Percentiles rank a stretch among this genome's conserved stretches.
These are phyloP conservation scores for Aptenodytes forsteri DNA, from an alignment of 2,113 vertebrate species.

Conservation along the genomic window DNA sequence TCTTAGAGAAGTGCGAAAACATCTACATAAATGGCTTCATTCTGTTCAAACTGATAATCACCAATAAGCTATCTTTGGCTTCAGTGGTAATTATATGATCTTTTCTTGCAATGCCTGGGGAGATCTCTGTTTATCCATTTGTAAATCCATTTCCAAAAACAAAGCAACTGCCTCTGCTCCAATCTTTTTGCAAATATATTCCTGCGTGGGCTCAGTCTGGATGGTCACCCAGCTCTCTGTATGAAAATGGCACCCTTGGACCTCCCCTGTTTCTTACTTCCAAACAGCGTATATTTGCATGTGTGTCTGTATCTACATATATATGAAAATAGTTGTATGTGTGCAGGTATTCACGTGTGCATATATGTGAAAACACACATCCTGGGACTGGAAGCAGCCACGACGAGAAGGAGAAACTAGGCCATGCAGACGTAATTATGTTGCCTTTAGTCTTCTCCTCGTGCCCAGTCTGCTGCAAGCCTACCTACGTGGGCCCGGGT, in stretches of 20 bases:
- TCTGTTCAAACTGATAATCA: neutral
- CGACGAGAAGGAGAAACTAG: neutral
- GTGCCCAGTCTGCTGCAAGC: neutral
- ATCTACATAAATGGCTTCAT: neutral
- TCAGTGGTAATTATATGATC: neutral
- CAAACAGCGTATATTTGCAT: neutral
- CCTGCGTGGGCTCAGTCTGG: fast-evolving
- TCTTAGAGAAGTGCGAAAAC: neutral
- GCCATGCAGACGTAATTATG: neutral
- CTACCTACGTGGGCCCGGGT: fast-evolving
- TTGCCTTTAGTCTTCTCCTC: neutral
- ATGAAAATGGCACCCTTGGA: neutral
- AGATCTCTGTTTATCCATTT: neutral
- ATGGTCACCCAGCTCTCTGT: neutral
- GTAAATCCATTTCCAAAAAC: neutral
- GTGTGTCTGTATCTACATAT: neutral
- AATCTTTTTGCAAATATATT: neutral
- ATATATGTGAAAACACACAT: neutral
- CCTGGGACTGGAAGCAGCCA: neutral
- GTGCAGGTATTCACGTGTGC: neutral
- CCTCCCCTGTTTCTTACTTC: neutral
- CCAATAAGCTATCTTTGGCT: neutral
- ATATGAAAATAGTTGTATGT: neutral
- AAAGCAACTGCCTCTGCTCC: neutral
- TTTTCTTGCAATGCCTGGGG: neutral